Conservation (phyloP, 2,888 invertebrate species). For the Chironomus riparius region DNA sequence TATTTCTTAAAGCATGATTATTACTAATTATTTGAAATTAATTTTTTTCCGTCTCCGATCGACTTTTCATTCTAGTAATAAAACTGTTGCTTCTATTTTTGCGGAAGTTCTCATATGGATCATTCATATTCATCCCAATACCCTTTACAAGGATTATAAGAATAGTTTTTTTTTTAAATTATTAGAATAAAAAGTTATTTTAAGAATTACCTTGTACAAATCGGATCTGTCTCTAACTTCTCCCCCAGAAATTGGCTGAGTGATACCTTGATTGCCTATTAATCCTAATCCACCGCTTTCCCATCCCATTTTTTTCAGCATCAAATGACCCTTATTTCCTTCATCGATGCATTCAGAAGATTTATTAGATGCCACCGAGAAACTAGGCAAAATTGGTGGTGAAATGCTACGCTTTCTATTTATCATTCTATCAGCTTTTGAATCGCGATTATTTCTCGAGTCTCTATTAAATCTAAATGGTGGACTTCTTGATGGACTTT, state of each 20-base stretch:
- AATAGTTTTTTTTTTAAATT: too few species aligned
- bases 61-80: constrained; percentile 86
- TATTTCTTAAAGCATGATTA: neutral
- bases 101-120: constrained; percentile 94
- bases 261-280: constrained; percentile 91
- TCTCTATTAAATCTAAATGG: constrained; percentile 29
- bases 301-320: constrained; percentile 98
- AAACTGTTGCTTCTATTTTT: constrained; percentile 93
- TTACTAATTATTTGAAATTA: neutral
- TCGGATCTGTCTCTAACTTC: constrained; percentile 83
- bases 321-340: constrained; percentile 92
- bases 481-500: constrained; percentile 28
- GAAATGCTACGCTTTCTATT: constrained; percentile 35
- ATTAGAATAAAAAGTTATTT: too few species aligned
- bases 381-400: constrained; percentile 74
- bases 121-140: constrained; percentile 75
- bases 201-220: constrained; percentile 61
- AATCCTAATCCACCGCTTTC: constrained; percentile 70
- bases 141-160: constrained; percentile 47
- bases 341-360: constrained; percentile 61
- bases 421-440: neutral
- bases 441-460: neutral
- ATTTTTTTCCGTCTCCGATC: constrained; percentile 41
- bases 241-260: constrained; percentile 87
- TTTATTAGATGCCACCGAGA: constrained; percentile 44